Conservation (phyloP, 2,888 invertebrate species). For the Cyclophora punctaria region DNA sequence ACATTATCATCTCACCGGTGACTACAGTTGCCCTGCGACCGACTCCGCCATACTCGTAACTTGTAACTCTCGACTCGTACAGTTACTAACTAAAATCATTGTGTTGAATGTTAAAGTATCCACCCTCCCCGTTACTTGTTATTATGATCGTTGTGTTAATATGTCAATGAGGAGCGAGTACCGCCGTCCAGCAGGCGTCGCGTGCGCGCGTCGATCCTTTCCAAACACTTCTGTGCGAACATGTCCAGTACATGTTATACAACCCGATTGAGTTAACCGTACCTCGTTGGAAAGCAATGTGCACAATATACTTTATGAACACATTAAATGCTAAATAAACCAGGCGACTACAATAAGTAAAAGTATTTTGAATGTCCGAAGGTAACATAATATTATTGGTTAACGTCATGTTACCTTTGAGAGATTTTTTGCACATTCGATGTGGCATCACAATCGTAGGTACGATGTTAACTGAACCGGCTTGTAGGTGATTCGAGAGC, state of each 20-base stretch:
- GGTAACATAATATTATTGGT: too few species aligned
- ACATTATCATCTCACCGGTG: neutral
- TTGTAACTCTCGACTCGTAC: neutral
- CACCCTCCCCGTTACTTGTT: neutral
- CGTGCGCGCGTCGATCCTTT: constrained; percentile 43
- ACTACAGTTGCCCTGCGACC: neutral
- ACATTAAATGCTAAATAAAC: too few species aligned
- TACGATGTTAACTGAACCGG: neutral
- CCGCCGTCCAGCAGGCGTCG: constrained; percentile 53
- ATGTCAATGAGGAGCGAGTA: constrained; percentile 30
- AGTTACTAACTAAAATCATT: too few species aligned
- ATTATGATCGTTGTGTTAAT: neutral
- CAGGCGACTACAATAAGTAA: too few species aligned
- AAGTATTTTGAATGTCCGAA: too few species aligned
- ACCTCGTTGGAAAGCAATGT: too few species aligned
- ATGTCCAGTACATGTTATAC: neutral
- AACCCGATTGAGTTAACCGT: too few species aligned
- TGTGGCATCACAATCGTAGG: neutral
- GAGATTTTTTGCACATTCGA: too few species aligned
- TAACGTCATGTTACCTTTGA: too few species aligned
- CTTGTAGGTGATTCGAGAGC: constrained; percentile 17
- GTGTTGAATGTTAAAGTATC: neutral
- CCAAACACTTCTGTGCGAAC: constrained; percentile 30
- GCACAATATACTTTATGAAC: too few species aligned
- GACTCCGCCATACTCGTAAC: neutral